These are phyloP conservation scores for Habrosyne pyritoides DNA, from an alignment of 2,888 invertebrate species.

Conservation along the genomic window DNA sequence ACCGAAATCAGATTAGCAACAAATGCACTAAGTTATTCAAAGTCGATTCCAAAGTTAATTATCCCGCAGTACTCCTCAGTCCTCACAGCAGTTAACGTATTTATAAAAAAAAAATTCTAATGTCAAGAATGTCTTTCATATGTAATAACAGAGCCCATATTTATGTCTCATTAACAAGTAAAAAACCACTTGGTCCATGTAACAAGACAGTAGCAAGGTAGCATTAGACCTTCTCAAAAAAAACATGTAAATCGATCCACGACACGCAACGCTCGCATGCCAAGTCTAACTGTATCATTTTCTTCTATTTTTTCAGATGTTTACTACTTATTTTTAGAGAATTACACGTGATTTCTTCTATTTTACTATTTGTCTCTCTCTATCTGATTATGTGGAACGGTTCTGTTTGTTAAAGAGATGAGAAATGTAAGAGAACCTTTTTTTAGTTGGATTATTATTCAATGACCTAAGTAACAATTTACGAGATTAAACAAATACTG, in stretches of 20 bases:
- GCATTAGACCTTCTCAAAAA: constrained; percentile 63
- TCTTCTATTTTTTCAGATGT: constrained; percentile 14
- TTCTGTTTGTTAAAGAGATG: neutral
- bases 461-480: too few relatives aligned
- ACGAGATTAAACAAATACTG: too few relatives aligned
- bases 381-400: neutral
- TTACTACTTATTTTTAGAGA: constrained; percentile 5
- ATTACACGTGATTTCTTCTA: neutral
- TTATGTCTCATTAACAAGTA: constrained; percentile 46
- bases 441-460: too few relatives aligned
- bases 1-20: constrained; percentile 50
- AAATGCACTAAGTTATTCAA: constrained; percentile 28
- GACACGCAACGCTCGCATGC: constrained; percentile 68
- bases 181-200: constrained; percentile 55
- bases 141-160: constrained; percentile 34
- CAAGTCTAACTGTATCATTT: constrained; percentile 21
- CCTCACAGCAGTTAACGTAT: neutral
- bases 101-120: neutral
- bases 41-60: neutral
- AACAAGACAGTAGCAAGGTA: constrained; percentile 72
- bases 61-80: neutral
- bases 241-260: constrained; percentile 71
- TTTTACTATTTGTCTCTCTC: neutral
- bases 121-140: constrained; percentile 1
- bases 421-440: too few relatives aligned